Percentiles rank a stretch among this genome's conserved stretches.
These are phyloP conservation scores for Cyrtonyx montezumae DNA, from an alignment of 2,113 vertebrate genomes.

Conservation along the genomic window DNA sequence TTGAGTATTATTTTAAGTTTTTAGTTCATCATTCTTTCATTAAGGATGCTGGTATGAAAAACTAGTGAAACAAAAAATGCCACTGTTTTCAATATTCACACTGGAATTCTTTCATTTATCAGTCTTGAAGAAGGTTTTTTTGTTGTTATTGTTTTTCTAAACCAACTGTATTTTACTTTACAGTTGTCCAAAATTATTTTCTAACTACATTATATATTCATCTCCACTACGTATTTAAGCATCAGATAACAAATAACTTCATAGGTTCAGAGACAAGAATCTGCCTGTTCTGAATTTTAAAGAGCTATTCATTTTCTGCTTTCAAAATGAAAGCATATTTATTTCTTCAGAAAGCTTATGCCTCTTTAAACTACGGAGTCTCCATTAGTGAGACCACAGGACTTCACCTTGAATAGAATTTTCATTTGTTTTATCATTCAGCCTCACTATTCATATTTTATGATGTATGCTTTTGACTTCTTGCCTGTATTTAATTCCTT, in stretches of 20 bases:
- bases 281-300: slow-evolving; percentile 30
- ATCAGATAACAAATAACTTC: neutral
- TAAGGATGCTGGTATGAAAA: neutral
- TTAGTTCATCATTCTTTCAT: neutral
- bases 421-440: slow-evolving; percentile 28
- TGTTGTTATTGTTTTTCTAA: neutral
- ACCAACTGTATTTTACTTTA: neutral
- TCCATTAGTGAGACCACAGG: neutral
- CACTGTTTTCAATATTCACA: neutral
- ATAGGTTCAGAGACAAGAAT: neutral
- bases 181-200: neutral
- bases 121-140: neutral
- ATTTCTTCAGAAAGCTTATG: neutral
- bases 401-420: neutral
- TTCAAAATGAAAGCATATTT: neutral
- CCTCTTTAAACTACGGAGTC: neutral
- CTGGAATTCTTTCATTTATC: neutral
- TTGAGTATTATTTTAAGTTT: neutral
- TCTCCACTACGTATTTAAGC: neutral
- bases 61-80: neutral
- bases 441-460: neutral
- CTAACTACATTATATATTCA: neutral
- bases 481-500: slow-evolving; percentile 20
- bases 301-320: slow-evolving; percentile 6
- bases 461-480: slow-evolving; percentile 26